Percentiles rank a stretch among this genome's conserved stretches.
These are phyloP conservation scores for Hetaerina titia DNA, from an alignment of 2,888 invertebrate species.

Conservation along the genomic window DNA sequence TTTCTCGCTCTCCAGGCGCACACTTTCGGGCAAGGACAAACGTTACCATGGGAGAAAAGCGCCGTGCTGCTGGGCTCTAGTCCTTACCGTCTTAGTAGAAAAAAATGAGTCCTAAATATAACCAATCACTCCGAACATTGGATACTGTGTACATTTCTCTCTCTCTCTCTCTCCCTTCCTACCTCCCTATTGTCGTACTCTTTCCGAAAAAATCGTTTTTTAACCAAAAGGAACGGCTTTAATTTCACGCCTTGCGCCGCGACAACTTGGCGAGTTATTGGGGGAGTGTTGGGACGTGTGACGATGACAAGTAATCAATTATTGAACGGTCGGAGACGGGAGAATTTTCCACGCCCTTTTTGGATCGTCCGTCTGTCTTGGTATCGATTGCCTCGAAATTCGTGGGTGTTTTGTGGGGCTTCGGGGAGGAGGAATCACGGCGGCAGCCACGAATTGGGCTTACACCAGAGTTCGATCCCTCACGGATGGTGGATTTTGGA, in stretches of 20 bases:
- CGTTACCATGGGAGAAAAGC: not conserved
- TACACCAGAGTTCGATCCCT: not conserved
- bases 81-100: not conserved
- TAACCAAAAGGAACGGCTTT: not conserved
- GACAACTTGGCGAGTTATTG: conserved; percentile 21
- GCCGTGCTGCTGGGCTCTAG: not conserved
- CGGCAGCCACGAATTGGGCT: not conserved
- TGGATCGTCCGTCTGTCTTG: not conserved
- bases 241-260: not conserved
- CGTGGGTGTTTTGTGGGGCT: not conserved
- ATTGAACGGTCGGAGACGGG: not conserved
- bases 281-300: not conserved
- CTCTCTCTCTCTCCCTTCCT: not conserved
- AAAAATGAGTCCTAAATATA: not conserved
- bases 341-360: not conserved
- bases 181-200: not conserved
- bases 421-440: not conserved
- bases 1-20: not conserved
- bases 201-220: not conserved
- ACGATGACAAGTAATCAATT: conserved; percentile 27
- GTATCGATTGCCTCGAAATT: not conserved
- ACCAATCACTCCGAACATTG: not conserved
- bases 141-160: not conserved
- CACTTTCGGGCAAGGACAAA: too few species aligned
- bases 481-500: not conserved